These are phyloP conservation scores for Silurus aristotelis DNA, from an alignment of 2,797 vertebrate genomes.

Conservation along the genomic window DNA sequence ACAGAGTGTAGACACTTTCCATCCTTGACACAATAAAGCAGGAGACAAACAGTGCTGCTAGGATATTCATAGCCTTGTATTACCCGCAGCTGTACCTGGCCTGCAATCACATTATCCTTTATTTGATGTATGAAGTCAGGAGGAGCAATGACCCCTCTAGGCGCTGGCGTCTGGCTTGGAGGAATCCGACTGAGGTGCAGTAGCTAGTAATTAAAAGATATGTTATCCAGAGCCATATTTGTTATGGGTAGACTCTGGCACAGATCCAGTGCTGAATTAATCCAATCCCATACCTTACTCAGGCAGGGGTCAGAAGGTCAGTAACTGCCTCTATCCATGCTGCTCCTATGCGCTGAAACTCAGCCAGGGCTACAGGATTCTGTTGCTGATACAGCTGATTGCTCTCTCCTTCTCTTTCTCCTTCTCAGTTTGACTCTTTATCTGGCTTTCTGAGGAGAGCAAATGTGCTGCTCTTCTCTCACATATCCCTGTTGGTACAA, in stretches of 20 bases:
- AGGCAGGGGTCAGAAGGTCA: slow-evolving; percentile 81
- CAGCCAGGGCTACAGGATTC: slow-evolving; percentile 65
- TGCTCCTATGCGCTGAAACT: slow-evolving; percentile 73
- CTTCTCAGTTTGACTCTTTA: slow-evolving; percentile 14
- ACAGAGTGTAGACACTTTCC: slow-evolving; percentile 42
- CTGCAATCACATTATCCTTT: slow-evolving; percentile 72
- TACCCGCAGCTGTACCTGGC: slow-evolving; percentile 55
- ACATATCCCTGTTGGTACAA: not conserved
- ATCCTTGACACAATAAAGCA: slow-evolving; percentile 48
- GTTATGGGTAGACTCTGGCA: slow-evolving; percentile 80
- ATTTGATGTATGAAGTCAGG: slow-evolving; percentile 75
- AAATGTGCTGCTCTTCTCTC: not conserved
- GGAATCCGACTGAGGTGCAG: slow-evolving; percentile 78
- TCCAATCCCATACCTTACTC: slow-evolving; percentile 81
- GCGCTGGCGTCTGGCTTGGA: slow-evolving; percentile 66
- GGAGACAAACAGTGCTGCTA: slow-evolving; percentile 56
- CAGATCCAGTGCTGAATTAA: slow-evolving; percentile 79
- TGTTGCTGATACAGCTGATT: slow-evolving; percentile 47
- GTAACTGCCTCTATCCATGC: slow-evolving; percentile 77
- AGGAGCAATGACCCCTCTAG: slow-evolving; percentile 60
- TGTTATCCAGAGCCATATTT: slow-evolving; percentile 82
- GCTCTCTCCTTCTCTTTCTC: slow-evolving; percentile 19
- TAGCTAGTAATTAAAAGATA: slow-evolving; percentile 83
- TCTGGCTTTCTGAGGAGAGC: not conserved
- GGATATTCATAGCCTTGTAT: slow-evolving; percentile 57